Evolutionary conservation across 1,140 invertebrate genomes (phyloP).

Genomic region (Drosophila novamexicana): DNA sequence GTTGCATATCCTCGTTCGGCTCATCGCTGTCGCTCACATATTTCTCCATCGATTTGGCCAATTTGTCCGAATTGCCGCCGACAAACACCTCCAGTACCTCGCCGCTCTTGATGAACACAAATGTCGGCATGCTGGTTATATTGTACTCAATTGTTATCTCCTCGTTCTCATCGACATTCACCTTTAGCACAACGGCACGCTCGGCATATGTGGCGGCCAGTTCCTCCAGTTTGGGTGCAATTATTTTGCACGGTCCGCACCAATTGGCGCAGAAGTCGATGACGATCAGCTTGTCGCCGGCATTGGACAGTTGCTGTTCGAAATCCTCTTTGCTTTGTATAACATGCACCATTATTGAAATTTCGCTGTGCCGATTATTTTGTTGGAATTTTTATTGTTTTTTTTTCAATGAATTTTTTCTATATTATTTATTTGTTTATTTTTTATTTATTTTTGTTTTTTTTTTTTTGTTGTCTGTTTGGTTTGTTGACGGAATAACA

Average conservation of each 20-base stretch:
- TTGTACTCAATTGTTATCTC: slow-evolving; percentile 92
- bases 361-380: background rate
- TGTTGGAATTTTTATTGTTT: background rate
- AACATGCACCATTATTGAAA: slow-evolving; percentile 56
- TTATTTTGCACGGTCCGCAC: slow-evolving; percentile 97
- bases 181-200: slow-evolving; percentile 86
- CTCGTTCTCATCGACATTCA: slow-evolving; percentile 95
- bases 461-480: background rate
- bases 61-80: slow-evolving; percentile 91
- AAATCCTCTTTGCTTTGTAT: slow-evolving; percentile 85
- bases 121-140: slow-evolving; percentile 97
- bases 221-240: slow-evolving; percentile 92
- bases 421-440: slow-evolving; percentile 5
- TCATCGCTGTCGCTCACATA: slow-evolving; percentile 40
- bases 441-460: slow-evolving; percentile 9
- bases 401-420: background rate
- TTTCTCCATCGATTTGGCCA: slow-evolving; percentile 88
- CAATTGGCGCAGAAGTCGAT: slow-evolving; percentile 93
- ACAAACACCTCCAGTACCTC: slow-evolving; percentile 90
- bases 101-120: slow-evolving; percentile 93
- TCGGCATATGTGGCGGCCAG: slow-evolving; percentile 85
- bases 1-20: background rate
- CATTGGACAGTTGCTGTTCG: slow-evolving; percentile 86
- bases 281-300: slow-evolving; percentile 93
- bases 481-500: background rate